Evolutionary conservation across 2,113 vertebrate species (phyloP).

Genomic region (Nothocercus nigrocapillus): DNA sequence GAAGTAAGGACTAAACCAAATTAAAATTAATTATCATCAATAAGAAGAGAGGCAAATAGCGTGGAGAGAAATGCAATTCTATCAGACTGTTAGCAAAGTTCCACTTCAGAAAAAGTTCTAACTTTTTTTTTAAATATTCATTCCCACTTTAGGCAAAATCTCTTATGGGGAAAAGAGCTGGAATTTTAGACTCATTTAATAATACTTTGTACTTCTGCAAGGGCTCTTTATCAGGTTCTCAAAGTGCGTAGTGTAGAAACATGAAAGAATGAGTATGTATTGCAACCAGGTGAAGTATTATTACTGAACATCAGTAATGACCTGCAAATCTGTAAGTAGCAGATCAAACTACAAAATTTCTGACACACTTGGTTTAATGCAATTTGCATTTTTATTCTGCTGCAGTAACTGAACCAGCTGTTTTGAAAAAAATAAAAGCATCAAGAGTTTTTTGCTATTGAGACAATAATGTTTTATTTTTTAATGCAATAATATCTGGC

Average conservation of each 20-base stretch:
- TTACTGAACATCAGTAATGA: not conserved
- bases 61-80: not conserved
- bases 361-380: not conserved
- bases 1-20: not conserved
- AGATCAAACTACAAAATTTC: conserved; percentile 3
- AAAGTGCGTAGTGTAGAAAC: conserved; percentile 2
- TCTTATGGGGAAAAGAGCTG: conserved; percentile 13
- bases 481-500: not conserved
- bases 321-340: conserved; percentile 24
- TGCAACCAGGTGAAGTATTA: conserved; percentile 29
- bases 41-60: not conserved
- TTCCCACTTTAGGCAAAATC: conserved; percentile 35
- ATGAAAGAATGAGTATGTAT: not conserved
- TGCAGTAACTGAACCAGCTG: not conserved
- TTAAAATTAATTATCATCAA: not conserved
- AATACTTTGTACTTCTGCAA: not conserved
- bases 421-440: not conserved
- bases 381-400: not conserved
- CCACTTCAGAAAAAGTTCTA: not conserved
- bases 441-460: not conserved
- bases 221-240: not conserved
- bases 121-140: conserved; percentile 12
- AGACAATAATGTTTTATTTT: not conserved
- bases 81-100: not conserved
- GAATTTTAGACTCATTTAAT: conserved; percentile 44